Evolutionary conservation across 2,113 vertebrate species (phyloP).

Genomic region (Toxostoma redivivum): DNA sequence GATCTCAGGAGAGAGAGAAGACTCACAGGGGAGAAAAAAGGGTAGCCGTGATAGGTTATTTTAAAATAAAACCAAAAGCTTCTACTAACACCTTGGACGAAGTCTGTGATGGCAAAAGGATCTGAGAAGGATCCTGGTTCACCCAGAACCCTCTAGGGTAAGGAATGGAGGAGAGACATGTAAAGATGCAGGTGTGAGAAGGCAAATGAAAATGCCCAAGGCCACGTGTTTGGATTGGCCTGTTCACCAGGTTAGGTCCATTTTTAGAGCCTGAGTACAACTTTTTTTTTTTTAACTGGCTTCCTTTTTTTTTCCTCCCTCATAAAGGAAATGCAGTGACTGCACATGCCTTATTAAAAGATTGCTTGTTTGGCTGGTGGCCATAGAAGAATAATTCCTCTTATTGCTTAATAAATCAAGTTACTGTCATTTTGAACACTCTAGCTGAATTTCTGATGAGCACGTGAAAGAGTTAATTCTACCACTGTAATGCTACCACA

Average conservation of each 20-base stretch:
- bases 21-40: background rate
- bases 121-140: background rate
- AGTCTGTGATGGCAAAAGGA: background rate
- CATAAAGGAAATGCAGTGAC: background rate
- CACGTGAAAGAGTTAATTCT: conserved; percentile 2
- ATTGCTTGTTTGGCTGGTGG: conserved; percentile 25
- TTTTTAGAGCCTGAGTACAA: background rate
- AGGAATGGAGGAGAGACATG: background rate
- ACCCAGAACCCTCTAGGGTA: background rate
- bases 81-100: background rate
- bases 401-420: conserved; percentile 27
- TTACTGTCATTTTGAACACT: conserved; percentile 1
- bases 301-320: background rate
- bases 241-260: background rate
- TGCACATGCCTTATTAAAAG: background rate
- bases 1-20: background rate
- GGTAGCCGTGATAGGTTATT: background rate
- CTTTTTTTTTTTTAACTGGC: background rate
- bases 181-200: background rate
- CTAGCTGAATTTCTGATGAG: background rate
- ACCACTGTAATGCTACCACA: background rate
- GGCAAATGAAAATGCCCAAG: background rate
- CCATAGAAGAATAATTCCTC: background rate
- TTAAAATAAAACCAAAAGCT: background rate
- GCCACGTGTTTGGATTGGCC: background rate